Evolutionary conservation across 2,113 vertebrate species (phyloP).

Genomic region (Percopsis transmontana): DNA sequence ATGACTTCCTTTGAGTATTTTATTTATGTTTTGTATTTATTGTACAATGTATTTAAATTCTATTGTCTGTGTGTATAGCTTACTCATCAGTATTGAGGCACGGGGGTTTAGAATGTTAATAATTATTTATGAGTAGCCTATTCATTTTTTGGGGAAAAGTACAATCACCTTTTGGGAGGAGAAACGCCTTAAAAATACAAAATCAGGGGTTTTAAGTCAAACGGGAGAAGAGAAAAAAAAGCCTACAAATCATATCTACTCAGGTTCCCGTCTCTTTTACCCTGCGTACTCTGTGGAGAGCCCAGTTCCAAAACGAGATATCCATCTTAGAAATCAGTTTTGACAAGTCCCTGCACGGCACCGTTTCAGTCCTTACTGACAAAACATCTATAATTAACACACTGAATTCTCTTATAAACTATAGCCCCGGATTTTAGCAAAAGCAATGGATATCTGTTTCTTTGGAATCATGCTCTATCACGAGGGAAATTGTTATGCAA

Average conservation of each 20-base stretch:
- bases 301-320: slow-evolving; percentile 40
- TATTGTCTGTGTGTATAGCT: slow-evolving; percentile 59
- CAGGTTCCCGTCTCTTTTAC: slow-evolving; percentile 56
- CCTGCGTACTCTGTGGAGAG: slow-evolving; percentile 43
- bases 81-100: slow-evolving; percentile 51
- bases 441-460: slow-evolving; percentile 8
- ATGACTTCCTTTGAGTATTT: slow-evolving; percentile 54
- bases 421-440: neutral
- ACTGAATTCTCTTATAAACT: neutral
- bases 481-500: slow-evolving; percentile 44
- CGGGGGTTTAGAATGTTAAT: slow-evolving; percentile 37
- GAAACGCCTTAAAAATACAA: slow-evolving; percentile 70
- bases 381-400: neutral
- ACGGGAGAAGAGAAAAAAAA: slow-evolving; percentile 37
- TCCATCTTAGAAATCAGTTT: neutral
- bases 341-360: neutral
- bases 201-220: slow-evolving; percentile 56
- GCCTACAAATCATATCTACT: slow-evolving; percentile 67
- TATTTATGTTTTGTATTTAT: slow-evolving; percentile 82
- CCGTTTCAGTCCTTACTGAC: neutral
- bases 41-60: slow-evolving; percentile 76
- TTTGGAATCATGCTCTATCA: slow-evolving; percentile 46
- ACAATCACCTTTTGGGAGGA: slow-evolving; percentile 46
- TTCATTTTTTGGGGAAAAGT: slow-evolving; percentile 39
- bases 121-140: slow-evolving; percentile 63